Percentiles rank a stretch among this genome's conserved stretches.
phyloP scores from a whole-genome alignment of 2,113 vertebrate genomes.

The Malurus cyaneus region DNA sequence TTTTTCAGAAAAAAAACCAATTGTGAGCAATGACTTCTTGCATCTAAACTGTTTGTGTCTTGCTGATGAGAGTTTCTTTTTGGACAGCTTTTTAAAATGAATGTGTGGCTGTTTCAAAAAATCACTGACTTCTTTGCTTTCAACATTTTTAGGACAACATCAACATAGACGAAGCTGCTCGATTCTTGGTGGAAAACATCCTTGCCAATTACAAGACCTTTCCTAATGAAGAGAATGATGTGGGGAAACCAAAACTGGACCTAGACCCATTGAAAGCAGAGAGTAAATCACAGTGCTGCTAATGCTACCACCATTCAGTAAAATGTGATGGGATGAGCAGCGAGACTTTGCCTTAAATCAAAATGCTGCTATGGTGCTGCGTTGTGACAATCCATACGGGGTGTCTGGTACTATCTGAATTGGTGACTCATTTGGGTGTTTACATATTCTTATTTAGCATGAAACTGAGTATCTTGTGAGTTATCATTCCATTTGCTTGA shows the following conservation, averaged over 20 bases:
- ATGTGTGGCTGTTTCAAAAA: not conserved
- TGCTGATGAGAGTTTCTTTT: not conserved
- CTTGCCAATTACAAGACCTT: conserved; percentile 87
- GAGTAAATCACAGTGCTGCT: conserved; percentile 93
- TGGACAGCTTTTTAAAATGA: not conserved
- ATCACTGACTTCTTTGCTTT: not conserved
- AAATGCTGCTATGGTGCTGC: conserved; percentile 16
- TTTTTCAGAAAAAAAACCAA: not conserved
- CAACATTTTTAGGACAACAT: conserved; percentile 87
- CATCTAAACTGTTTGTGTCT: not conserved
- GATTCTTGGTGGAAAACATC: conserved; percentile 94
- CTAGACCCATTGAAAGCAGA: conserved; percentile 80
- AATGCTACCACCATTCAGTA: conserved; percentile 28
- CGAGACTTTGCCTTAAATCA: conserved; percentile 27
- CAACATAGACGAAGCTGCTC: conserved; percentile 95
- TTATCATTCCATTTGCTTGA: not conserved
- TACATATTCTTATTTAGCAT: conserved; percentile 8
- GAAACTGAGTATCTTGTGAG: not conserved
- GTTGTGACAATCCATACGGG: not conserved
- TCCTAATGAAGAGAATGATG: conserved; percentile 87
- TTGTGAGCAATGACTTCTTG: not conserved
- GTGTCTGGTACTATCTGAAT: not conserved
- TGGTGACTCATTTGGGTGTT: not conserved
- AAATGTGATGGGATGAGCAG: not conserved
- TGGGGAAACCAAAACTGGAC: conserved; percentile 86